Evolutionary conservation across 2,888 invertebrate species (phyloP), one percentile per base, ranked within the genome.

Genomic region (Eupithecia exiguata): DNA sequence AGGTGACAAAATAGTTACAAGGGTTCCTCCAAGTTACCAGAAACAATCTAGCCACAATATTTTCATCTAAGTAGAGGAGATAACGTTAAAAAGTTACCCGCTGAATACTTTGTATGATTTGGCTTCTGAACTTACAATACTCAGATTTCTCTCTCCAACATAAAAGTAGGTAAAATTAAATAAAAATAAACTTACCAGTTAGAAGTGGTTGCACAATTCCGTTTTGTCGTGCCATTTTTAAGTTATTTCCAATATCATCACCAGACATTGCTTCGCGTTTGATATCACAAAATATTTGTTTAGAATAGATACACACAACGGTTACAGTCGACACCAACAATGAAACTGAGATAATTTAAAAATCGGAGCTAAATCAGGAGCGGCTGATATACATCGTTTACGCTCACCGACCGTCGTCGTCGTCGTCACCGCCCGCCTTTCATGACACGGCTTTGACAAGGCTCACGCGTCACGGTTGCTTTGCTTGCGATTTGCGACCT

Each of bases 151-250:
- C 25, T 0, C 58, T 14, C 21, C 9, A 25, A 58, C 21, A 1
- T 25, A 46, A 6, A 16, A 14, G n/a, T n/a, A n/a, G 30, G 49
- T 21, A 53, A 25, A 53, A 53, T 10, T 21, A 53, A 21, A 53
- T 49, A 49, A n/a, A 49, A 53, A 53, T 58, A 77, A 76, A 88
- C 89, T 94, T 92, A 98, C 98, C 98, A 91, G 98, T 98, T 77
- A 98, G 95, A 77, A 98, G 95, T 70, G 98, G 98, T 94, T 98
- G 98, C 81, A 98, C 97, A 85, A 98, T 97, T 83, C 97, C 96
- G 94, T 97, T 97, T 89, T 97, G 97, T 71, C 96, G 95, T 81
- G 95, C 94, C 91, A 95, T 95, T 85, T 87, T 90, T 84, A 86
- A 88, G 78, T 83, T 88, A 78, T 77, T 85, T 77, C 82, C 78